A percentile compares a stretch with the other conserved stretches of the same genome.
Evolutionary conservation across 1,140 invertebrate genomes (phyloP).

Genomic region (Temnothorax nylanderi): DNA sequence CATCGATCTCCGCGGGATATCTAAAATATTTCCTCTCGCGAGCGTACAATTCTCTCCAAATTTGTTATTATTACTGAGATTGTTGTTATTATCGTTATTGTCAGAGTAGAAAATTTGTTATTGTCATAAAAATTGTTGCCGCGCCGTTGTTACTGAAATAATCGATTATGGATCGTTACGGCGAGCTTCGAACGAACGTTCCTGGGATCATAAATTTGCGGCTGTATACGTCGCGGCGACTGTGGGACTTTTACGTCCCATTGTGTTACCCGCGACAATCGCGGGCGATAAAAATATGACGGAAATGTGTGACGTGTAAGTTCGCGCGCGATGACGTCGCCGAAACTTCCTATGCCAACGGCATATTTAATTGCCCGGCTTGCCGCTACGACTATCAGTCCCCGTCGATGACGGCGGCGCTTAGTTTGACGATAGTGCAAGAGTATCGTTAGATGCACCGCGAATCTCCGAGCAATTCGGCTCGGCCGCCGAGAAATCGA

Average conservation of each 20-base stretch:
- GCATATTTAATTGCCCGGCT: conserved; percentile 35
- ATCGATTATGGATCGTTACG: neutral
- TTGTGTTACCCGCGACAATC: conserved; percentile 38
- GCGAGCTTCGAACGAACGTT: neutral
- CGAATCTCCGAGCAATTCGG: neutral
- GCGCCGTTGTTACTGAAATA: neutral
- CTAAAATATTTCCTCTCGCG: neutral
- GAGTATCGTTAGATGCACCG: neutral
- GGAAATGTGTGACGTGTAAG: neutral
- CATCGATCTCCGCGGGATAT: neutral
- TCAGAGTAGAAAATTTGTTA: neutral
- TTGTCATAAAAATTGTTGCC: neutral
- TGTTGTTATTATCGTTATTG: neutral
- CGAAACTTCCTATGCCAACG: conserved; percentile 1
- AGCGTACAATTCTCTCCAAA: neutral
- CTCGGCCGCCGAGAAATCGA: neutral
- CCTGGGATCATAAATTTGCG: conserved; percentile 11
- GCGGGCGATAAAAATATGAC: conserved; percentile 26
- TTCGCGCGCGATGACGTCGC: conserved; percentile 9
- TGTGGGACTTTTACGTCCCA: conserved; percentile 28
- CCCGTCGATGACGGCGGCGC: neutral
- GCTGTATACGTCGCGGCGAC: neutral
- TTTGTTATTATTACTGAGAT: neutral
- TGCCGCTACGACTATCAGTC: neutral
- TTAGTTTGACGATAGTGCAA: neutral